Conservation (phyloP, 53 echinoderm and acorn worm species). For the Echinometra lucunter region DNA sequence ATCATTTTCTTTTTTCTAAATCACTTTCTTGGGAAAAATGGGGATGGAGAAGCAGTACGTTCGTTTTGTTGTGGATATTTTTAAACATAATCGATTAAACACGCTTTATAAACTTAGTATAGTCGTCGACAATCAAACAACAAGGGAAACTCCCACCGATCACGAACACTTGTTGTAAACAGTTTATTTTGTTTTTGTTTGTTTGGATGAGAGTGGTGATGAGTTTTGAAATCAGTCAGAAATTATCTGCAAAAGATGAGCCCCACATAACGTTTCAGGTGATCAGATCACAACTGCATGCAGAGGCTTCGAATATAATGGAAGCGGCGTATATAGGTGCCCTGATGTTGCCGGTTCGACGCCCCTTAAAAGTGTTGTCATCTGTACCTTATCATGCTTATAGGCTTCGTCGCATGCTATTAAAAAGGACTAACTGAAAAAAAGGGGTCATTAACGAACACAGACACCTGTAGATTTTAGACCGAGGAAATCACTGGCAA, state of each 20-base stretch:
- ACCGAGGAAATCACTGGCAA: no score
- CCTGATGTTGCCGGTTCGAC: no score
- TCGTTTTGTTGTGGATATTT: background rate
- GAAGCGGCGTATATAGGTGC: no score
- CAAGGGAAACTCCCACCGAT: background rate
- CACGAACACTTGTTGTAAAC: background rate
- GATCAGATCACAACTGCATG: background rate
- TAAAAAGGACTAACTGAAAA: no score
- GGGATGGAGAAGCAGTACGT: background rate
- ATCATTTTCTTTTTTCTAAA: no score
- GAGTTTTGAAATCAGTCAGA: background rate
- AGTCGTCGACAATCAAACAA: background rate
- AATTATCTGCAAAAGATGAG: background rate
- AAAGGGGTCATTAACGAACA: no score
- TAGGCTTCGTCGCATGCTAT: no score
- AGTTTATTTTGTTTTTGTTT: background rate
- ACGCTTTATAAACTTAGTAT: background rate
- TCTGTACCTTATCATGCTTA: no score
- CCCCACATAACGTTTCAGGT: background rate
- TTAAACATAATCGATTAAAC: background rate
- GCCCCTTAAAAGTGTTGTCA: no score
- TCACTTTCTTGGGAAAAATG: background rate
- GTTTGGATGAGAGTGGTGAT: background rate
- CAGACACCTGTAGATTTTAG: no score
- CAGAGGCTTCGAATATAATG: background rate